Evolutionary conservation across 1,140 invertebrate genomes (phyloP), one percentile per base, ranked within the genome.

Genomic region (Apis laboriosa): DNA sequence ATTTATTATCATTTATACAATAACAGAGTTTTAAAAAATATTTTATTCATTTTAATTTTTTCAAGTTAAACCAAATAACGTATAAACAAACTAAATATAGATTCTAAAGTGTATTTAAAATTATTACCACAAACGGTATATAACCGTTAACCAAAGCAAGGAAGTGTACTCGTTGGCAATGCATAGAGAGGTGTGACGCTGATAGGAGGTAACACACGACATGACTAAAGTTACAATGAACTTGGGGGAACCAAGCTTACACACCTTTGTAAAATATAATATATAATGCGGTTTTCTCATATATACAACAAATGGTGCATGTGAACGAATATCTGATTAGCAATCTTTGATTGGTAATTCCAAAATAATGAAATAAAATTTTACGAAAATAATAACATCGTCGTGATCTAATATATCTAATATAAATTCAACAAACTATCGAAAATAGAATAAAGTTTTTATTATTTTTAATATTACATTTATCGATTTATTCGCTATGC

Each of bases 191-290:
- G 83, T 75, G 78, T 81, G 83, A 79, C 71, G 77, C 61, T 80
- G 78, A 80, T 72, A 84, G 68, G 17, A 73, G 76, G 53, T 61
- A 60, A 76, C 75, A 51, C 66, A 77, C 74, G 63, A 53, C 71
- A 72, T 56, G 63, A 70, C 64, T 28, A 64, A 79, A 78, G 80
- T 83, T 85, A 74, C 80, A 85, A 85, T 85, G 84, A 85, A 85
- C 84, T 85, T 85, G 80, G 64, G 58, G 19, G 66, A 82, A 77
- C 34, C 12, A 15, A 68, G 70, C 64, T 79, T 72, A 73, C 63
- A 19, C 70, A 24, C 21, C 64, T 43, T 43, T n/a, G 19, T 68
- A 34, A n/a, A 75, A 60, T 55, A 77, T 21, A 51, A 13, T 28
- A 28, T 83, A 24, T 58, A 49, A 81, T 34, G 28, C 67, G 34